These are phyloP conservation scores for Ibidorhyncha struthersii DNA, from an alignment of 2,113 vertebrate species.

Conservation along the genomic window DNA sequence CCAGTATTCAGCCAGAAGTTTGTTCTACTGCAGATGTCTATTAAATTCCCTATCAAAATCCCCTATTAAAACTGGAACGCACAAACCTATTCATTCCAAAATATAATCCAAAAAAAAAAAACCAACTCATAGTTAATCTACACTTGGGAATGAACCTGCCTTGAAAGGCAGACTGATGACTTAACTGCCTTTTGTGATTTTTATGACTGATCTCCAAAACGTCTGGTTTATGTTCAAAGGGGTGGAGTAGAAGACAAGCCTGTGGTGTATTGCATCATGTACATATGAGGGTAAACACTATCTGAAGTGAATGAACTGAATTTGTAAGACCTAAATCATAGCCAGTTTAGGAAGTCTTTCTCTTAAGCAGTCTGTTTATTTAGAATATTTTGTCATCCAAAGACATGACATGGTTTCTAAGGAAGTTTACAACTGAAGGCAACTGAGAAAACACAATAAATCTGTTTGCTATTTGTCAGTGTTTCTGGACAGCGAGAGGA, in stretches of 20 bases:
- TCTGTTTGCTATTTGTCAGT: background rate
- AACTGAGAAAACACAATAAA: slow-evolving; percentile 22
- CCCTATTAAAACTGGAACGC: background rate
- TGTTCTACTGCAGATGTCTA: background rate
- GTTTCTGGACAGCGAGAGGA: background rate
- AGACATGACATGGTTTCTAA: slow-evolving; percentile 31
- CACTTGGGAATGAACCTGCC: background rate
- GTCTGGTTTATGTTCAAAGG: slow-evolving; percentile 37
- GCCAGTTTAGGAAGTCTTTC: slow-evolving; percentile 33
- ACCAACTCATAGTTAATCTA: background rate
- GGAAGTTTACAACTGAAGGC: slow-evolving; percentile 10
- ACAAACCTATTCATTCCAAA: background rate
- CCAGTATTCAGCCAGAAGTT: background rate
- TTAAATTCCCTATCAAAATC: background rate
- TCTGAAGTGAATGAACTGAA: slow-evolving; percentile 18
- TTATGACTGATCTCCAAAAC: background rate
- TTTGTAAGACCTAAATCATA: background rate
- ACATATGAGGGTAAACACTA: background rate
- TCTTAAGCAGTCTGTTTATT: slow-evolving; percentile 42
- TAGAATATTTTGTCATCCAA: slow-evolving; percentile 30
- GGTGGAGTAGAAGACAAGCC: slow-evolving; percentile 7
- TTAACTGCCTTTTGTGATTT: background rate
- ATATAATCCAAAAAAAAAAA: background rate
- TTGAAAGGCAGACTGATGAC: background rate
- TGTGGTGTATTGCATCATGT: background rate